phyloP scores from a whole-genome alignment of 2,888 invertebrate genomes.

The Glaucopsyche alexis region DNA sequence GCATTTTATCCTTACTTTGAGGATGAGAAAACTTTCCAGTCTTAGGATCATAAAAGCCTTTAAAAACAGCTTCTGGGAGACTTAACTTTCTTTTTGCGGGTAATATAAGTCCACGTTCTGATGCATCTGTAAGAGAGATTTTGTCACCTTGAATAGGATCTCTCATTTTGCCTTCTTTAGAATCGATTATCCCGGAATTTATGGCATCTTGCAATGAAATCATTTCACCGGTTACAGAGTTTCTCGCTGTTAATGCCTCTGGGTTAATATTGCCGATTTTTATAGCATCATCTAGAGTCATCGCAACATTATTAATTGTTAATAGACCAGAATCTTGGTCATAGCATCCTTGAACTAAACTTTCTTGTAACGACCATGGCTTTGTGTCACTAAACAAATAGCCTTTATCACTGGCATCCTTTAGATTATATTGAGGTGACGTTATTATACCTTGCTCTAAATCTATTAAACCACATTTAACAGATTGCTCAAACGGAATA shows the following conservation, averaged over 20 bases:
- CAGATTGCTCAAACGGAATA: conserved; percentile 84
- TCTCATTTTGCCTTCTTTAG: conserved; percentile 87
- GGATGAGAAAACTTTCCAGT: conserved; percentile 91
- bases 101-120: conserved; percentile 89
- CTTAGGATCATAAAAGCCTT: conserved; percentile 92
- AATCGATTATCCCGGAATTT: conserved; percentile 86
- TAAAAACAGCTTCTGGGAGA: conserved; percentile 93
- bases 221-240: conserved; percentile 89
- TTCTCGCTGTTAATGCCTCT: conserved; percentile 87
- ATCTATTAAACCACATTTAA: conserved; percentile 85
- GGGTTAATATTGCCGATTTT: conserved; percentile 87
- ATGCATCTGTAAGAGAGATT: conserved; percentile 89
- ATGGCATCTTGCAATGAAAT: conserved; percentile 90
- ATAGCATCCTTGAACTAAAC: conserved; percentile 89
- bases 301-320: conserved; percentile 83
- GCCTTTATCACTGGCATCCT: conserved; percentile 90
- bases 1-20: conserved; percentile 87
- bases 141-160: conserved; percentile 87
- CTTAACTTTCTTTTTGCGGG: conserved; percentile 91
- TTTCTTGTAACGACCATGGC: conserved; percentile 91
- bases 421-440: conserved; percentile 85
- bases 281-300: conserved; percentile 88
- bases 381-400: conserved; percentile 88
- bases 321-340: conserved; percentile 87
- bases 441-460: conserved; percentile 84